These are phyloP conservation scores for Diabrotica undecimpunctata DNA, from an alignment of 1,140 invertebrate genomes.

Conservation along the genomic window DNA sequence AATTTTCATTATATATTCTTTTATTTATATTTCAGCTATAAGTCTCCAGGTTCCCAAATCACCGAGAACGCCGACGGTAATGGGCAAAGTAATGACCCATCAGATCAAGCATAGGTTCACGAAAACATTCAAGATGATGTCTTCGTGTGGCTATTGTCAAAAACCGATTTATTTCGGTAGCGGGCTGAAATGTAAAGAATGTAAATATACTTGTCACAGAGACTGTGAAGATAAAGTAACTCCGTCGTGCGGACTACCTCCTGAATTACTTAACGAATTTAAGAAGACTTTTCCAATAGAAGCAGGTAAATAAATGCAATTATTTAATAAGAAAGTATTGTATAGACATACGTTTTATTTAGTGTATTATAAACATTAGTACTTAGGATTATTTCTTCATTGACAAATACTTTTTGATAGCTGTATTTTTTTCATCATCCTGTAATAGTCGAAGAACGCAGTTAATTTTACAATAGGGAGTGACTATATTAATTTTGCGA, in stretches of 20 bases:
- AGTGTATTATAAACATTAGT: background rate
- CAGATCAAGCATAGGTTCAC: conserved; percentile 88
- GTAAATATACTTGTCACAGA: conserved; percentile 87
- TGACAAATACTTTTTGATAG: too few species aligned
- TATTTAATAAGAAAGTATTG: too few species aligned
- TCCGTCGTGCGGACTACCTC: conserved; percentile 85
- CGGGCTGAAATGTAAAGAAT: conserved; percentile 87
- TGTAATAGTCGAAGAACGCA: too few species aligned
- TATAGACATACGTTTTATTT: too few species aligned
- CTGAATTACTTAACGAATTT: conserved; percentile 77
- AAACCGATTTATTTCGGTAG: conserved; percentile 86
- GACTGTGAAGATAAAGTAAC: conserved; percentile 89
- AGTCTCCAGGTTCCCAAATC: conserved; percentile 44
- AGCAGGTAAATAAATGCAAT: background rate
- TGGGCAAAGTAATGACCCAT: conserved; percentile 79
- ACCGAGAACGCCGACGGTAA: conserved; percentile 67
- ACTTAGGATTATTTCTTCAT: background rate
- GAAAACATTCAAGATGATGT: conserved; percentile 83
- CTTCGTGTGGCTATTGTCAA: conserved; percentile 86
- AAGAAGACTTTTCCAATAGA: conserved; percentile 52
- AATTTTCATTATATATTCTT: conserved; percentile 50
- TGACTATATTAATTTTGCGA: too few species aligned
- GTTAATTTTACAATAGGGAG: too few species aligned
- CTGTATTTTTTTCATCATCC: too few species aligned
- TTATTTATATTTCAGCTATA: conserved; percentile 26